These are phyloP conservation scores for Metellina segmentata DNA, from an alignment of 2,888 invertebrate genomes.

Conservation along the genomic window DNA sequence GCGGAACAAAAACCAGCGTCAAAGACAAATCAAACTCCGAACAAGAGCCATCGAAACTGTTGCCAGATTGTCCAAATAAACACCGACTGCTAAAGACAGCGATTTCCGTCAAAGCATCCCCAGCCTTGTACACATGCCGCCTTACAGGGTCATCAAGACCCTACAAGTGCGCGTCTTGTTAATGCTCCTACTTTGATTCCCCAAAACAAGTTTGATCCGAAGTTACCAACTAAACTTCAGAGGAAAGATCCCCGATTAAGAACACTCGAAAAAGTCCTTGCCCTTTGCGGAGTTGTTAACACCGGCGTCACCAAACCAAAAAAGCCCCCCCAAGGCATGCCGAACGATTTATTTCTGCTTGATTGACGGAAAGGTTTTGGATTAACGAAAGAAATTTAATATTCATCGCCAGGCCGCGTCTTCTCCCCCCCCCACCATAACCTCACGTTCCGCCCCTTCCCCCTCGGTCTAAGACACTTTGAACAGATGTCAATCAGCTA, in stretches of 20 bases:
- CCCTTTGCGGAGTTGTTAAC: slow-evolving; percentile 23
- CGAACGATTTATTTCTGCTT: slow-evolving; percentile 64
- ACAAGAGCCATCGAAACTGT: not conserved
- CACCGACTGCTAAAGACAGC: too few relatives aligned
- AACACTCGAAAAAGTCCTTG: not conserved
- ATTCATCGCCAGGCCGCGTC: slow-evolving; percentile 32
- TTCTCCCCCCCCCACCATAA: not conserved
- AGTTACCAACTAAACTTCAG: not conserved
- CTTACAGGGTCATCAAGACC: not conserved
- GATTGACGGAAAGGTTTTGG: slow-evolving; percentile 66
- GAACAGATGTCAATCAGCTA: not conserved
- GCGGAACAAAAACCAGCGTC: not conserved
- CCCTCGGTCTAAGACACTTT: not conserved
- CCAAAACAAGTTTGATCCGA: not conserved
- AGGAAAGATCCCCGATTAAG: not conserved
- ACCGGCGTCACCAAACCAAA: slow-evolving; percentile 9
- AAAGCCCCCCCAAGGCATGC: slow-evolving; percentile 3
- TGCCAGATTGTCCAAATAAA: not conserved
- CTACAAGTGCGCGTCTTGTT: not conserved
- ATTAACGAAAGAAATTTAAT: slow-evolving; percentile 66
- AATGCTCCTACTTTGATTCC: slow-evolving; percentile 24
- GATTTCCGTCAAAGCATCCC: too few relatives aligned
- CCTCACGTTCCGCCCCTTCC: not conserved
- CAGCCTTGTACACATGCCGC: too few relatives aligned
- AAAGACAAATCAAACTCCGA: not conserved